Base-by-base conservation (phyloP, 2,113 vertebrate species). In the Calypte anna region DNA sequence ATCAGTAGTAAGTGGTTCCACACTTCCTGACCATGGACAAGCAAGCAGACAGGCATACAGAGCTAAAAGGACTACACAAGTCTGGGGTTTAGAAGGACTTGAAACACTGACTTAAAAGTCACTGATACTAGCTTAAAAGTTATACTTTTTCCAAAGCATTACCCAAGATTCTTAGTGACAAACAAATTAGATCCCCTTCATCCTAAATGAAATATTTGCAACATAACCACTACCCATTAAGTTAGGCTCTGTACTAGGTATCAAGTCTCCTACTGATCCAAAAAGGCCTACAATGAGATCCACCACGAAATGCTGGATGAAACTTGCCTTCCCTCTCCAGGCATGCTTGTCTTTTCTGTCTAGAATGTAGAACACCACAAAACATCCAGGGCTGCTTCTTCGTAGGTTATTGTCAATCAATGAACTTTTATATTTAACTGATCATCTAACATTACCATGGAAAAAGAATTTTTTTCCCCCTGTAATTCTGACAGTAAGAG, bases 231-330 rank as follows among this genome's bases (percentile, higher is more conserved):
- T 76, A 48, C n/a, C 43, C 28, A 40, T 51, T 58, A 53, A 69
- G 78, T 13, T 58, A 69, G 83, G 15, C 83, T 74, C 13, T 48
- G 21, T 58, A 51, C 18, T 53, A 58, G n/a, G 27, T 69, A 58
- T 40, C 23, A 75, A 31, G 30, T 43, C 36, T 24, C n/a, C 28
- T 28, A 19, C 4, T 91, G 61, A 64, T 23, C n/a, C 21, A 43
- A 58, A 40, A 68, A 51, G 19, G 8, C 9, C 27, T 63, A 57
- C 51, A 75, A 28, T 5, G 38, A 73, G 28, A 73, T 51, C 24
- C 36, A 61, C 9, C 7, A 31, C 28, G 14, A 23, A 20, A 20
- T 14, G 9, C 18, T 31, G 23, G 25, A 20, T 0, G 0, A 72
- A 25, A 17, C 2, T 8, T 38, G 43, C 25, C 40, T 73, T n/a